Percentiles rank a stretch among this genome's conserved stretches.
phyloP scores from a whole-genome alignment of 2,888 invertebrate genomes.

The Macrosiphum euphorbiae region DNA sequence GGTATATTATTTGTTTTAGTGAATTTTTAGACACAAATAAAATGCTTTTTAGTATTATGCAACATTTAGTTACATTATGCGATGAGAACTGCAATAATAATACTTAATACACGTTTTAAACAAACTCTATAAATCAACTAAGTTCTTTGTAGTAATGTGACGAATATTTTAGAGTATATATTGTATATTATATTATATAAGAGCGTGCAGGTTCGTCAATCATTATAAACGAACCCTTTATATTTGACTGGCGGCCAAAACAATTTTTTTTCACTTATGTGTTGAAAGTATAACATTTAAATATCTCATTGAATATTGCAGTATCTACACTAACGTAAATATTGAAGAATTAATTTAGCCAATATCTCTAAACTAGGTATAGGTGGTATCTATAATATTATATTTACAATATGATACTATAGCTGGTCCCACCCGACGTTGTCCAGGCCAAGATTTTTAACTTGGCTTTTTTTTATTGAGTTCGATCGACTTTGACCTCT shows the following conservation, averaged over 20 bases:
- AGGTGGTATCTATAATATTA: background rate
- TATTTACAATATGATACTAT: background rate
- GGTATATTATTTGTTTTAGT: background rate
- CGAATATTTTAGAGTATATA: background rate
- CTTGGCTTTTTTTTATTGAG: background rate
- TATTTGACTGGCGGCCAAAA: background rate
- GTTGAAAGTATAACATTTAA: background rate
- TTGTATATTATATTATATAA: background rate
- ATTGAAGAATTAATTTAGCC: background rate
- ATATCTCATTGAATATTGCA: background rate
- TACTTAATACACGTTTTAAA: background rate
- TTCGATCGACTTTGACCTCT: background rate
- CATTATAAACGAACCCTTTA: background rate
- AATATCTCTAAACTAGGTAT: background rate
- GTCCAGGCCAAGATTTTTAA: background rate
- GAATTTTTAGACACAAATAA: background rate
- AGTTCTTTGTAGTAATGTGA: background rate
- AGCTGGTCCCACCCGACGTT: background rate
- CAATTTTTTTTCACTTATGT: background rate
- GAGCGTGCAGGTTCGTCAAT: background rate
- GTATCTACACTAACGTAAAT: background rate
- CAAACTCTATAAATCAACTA: background rate
- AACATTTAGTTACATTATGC: background rate
- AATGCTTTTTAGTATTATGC: background rate
- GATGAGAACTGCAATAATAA: background rate